Percentiles rank a stretch among this genome's conserved stretches.
Conservation (phyloP, 2,797 vertebrate genomes). For the Muscicapa striata region DNA sequence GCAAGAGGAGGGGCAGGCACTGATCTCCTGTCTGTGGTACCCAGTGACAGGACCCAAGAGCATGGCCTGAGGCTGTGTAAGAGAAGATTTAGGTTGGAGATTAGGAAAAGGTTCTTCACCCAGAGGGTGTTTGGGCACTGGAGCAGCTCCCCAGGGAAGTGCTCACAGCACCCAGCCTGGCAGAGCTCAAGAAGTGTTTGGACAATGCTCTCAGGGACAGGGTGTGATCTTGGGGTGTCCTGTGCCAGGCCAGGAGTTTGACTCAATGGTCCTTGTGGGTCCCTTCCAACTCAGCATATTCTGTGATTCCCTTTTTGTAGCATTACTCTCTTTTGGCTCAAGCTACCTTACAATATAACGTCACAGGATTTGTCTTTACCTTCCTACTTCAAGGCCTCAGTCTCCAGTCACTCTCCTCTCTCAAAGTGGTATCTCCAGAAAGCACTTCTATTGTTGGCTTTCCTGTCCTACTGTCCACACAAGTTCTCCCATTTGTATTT, state of each 20-base stretch:
- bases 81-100: neutral
- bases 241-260: neutral
- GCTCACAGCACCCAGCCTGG: neutral
- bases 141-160: neutral
- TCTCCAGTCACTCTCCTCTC: neutral
- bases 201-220: neutral
- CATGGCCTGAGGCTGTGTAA: neutral
- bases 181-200: neutral
- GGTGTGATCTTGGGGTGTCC: neutral
- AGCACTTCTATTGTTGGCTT: neutral
- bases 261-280: neutral
- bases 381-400: neutral
- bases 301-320: neutral
- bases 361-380: neutral
- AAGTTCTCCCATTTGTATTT: neutral
- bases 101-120: neutral
- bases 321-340: neutral
- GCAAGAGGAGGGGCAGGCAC: neutral
- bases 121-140: fast-evolving
- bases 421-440: neutral
- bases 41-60: neutral
- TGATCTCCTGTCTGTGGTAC: neutral
- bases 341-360: neutral
- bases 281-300: neutral
- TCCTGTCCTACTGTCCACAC: neutral